Percentiles rank a stretch among this genome's conserved stretches.
These are phyloP conservation scores for Perognathus longimembris DNA, from an alignment of 2,113 vertebrate genomes.

Conservation along the genomic window DNA sequence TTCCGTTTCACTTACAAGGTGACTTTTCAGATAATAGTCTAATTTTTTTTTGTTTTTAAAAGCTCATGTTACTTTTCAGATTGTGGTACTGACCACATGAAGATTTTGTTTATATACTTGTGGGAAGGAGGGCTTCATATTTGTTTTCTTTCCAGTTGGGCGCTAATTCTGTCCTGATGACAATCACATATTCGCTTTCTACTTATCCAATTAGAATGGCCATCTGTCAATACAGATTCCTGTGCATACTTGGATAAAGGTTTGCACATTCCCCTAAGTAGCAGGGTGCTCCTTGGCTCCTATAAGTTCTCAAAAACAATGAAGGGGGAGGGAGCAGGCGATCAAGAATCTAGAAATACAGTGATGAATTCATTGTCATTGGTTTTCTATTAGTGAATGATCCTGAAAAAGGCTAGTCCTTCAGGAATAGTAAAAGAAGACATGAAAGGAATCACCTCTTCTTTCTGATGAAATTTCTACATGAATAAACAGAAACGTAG, in stretches of 20 bases:
- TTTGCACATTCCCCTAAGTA: not conserved
- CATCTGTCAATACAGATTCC: not conserved
- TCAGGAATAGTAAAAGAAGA: not conserved
- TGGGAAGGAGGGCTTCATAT: not conserved
- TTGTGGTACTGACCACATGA: not conserved
- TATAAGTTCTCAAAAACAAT: not conserved
- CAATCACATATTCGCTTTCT: too few relatives aligned
- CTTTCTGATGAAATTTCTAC: conserved; percentile 13
- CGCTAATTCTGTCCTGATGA: not conserved
- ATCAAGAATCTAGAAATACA: not conserved
- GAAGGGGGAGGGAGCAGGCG: not conserved
- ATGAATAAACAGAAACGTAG: conserved; percentile 29
- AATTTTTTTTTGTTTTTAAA: not conserved
- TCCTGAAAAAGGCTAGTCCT: not conserved
- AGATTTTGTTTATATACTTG: not conserved
- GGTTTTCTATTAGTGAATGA: not conserved
- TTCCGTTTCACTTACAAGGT: not conserved
- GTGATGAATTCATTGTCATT: not conserved
- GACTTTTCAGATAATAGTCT: not conserved
- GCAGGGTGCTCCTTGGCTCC: not conserved
- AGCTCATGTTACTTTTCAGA: not conserved
- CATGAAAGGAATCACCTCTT: not conserved
- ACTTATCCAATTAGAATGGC: not conserved
- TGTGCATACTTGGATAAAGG: not conserved
- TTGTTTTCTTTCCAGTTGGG: not conserved